Conservation (phyloP, 2,888 invertebrate species). For the Tipula vernalis region DNA sequence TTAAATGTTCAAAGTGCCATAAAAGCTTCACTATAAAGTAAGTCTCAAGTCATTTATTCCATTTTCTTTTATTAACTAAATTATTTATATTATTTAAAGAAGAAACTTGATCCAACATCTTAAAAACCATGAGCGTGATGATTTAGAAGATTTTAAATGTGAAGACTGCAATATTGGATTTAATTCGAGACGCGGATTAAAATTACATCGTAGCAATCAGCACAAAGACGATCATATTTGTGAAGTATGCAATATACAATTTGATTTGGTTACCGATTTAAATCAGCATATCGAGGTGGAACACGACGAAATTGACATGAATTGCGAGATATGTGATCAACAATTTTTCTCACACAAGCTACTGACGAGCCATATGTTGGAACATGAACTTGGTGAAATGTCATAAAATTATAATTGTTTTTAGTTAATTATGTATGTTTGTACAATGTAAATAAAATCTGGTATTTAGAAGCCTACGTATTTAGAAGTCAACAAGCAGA, state of each 20-base stretch:
- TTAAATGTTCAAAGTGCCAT: constrained; percentile 26
- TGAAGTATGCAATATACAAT: constrained; percentile 21
- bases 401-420: background rate
- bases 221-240: constrained; percentile 22
- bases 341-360: constrained; percentile 21
- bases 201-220: constrained; percentile 21
- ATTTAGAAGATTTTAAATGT: constrained; percentile 19
- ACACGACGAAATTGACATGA: constrained; percentile 20
- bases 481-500: no score
- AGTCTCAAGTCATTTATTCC: background rate
- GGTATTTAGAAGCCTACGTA: background rate
- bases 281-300: constrained; percentile 19
- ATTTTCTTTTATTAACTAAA: background rate
- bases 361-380: constrained; percentile 20
- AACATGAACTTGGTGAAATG: constrained; percentile 16
- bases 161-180: constrained; percentile 21
- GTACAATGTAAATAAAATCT: background rate
- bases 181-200: constrained; percentile 20
- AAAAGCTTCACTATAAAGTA: constrained; percentile 28
- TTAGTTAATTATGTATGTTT: background rate
- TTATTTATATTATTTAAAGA: constrained; percentile 16
- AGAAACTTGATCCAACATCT: constrained; percentile 21
- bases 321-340: constrained; percentile 20
- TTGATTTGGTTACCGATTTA: constrained; percentile 19
- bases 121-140: constrained; percentile 19